Base-by-base conservation (phyloP, 2,113 vertebrate species). In the Heterotilapia buettikoferi region DNA sequence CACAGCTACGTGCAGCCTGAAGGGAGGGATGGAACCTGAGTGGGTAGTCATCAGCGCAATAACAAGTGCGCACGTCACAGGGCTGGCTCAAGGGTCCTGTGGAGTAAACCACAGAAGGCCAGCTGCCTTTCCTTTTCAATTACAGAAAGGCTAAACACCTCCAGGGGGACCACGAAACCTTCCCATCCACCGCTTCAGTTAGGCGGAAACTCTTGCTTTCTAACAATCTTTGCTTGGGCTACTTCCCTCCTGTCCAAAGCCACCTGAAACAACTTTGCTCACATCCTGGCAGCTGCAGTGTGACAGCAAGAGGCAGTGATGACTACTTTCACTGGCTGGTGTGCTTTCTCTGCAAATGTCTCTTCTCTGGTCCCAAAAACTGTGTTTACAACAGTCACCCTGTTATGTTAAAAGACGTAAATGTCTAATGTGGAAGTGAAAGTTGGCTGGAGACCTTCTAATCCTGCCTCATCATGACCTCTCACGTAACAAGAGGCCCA, bases 61-160 rank as follows among this genome's bases (percentile, higher is more conserved):
- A 95, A 96, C 93, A 95, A 90, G 91, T 88, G 92, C 84, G 91
- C 90, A 96, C 94, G 94, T 95, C 94, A 96, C 93, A 86, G 89
- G 33, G 88, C 90, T 89, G 91, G 92, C 92, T 91, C 79, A 10
- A 87, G 86, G 91, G 91, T 86, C 91, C 91, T 87, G 93, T 71
- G 90, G 90, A 92, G 93, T 90, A 87, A 86, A 94, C 94, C 92
- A 79, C 94, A 91, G 90, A 89, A 90, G 94, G 92, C 93, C 85
- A 87, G 89, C 90, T 82, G 93, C 90, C 92, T 95, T 96, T 96
- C 94, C 88, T 86, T 94, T 95, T 93, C 94, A 94, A 95, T 96
- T 96, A 95, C 90, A 89, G 87, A 93, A 93, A 92, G 90, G 84
- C 86, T 88, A 92, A 93, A 93, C 91, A 91, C 92, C 92, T 93